Evolutionary conservation across 2,888 invertebrate species (phyloP).

Genomic region (Gymnosoma rotundatum): DNA sequence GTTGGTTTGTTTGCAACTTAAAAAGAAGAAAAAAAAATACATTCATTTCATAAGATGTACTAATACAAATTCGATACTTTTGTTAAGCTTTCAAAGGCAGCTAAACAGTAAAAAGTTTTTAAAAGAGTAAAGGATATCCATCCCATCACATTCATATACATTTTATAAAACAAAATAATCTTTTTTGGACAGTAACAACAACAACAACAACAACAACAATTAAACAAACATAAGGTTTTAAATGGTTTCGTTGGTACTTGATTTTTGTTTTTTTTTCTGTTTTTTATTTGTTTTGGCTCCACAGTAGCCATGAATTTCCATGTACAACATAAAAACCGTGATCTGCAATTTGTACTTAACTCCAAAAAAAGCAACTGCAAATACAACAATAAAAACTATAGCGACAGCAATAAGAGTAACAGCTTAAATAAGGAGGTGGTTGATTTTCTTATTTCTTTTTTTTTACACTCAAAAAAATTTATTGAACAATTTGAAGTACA

Average conservation of each 20-base stretch:
- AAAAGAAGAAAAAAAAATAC: conserved; percentile 16
- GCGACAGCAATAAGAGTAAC: conserved; percentile 56
- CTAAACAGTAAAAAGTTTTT: conserved; percentile 30
- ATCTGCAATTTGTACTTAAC: conserved; percentile 81
- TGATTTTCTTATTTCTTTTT: conserved; percentile 4
- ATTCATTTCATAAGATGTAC: conserved; percentile 58
- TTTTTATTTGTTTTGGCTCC: conserved; percentile 67
- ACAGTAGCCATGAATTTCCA: conserved; percentile 82
- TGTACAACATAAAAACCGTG: conserved; percentile 83
- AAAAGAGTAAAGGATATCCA: conserved; percentile 53
- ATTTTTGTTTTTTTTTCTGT: conserved; percentile 11
- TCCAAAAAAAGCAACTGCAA: conserved; percentile 55
- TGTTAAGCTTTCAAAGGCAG: conserved; percentile 57
- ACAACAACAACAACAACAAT: conserved; percentile 32
- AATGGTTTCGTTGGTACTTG: conserved; percentile 54
- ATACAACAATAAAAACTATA: conserved; percentile 27
- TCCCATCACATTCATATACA: conserved; percentile 61
- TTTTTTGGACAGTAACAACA: conserved; percentile 58
- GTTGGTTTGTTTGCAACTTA: conserved; percentile 16
- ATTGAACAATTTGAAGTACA: neutral
- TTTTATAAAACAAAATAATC: conserved; percentile 68
- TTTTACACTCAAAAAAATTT: conserved; percentile 33
- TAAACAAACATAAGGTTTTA: conserved; percentile 64
- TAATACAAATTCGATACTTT: conserved; percentile 71
- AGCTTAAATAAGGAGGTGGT: conserved; percentile 49